These are phyloP conservation scores for Magallana angulata DNA, from an alignment of 1,140 invertebrate species.

Conservation along the genomic window DNA sequence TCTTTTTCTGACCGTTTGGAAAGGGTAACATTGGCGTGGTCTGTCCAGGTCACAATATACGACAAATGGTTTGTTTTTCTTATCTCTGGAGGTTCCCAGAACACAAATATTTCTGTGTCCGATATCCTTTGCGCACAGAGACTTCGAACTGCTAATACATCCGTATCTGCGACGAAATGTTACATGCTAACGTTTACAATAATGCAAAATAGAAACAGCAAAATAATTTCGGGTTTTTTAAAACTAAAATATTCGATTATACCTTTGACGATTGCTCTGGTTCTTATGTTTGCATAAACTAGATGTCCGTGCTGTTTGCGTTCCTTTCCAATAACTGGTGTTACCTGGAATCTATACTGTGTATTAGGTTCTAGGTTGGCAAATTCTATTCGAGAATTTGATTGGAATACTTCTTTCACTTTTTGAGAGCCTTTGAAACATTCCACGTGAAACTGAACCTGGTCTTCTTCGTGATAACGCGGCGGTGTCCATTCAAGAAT, in stretches of 20 bases:
- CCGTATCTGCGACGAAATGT: background rate
- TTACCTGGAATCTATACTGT: background rate
- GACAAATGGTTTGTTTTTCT: constrained; percentile 17
- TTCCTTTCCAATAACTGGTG: background rate
- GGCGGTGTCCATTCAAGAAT: constrained; percentile 12
- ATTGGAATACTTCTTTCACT: background rate
- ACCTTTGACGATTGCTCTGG: background rate
- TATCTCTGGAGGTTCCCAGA: background rate
- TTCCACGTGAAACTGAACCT: constrained; percentile 6
- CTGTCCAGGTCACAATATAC: background rate
- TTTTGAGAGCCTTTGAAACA: constrained; percentile 17
- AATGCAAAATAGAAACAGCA: too few relatives aligned
- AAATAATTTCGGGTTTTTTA: too few relatives aligned
- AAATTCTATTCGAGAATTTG: background rate
- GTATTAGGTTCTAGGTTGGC: constrained; percentile 8
- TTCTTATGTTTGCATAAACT: constrained; percentile 3
- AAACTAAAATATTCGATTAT: background rate
- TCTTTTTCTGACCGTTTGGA: constrained; percentile 10
- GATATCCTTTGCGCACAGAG: constrained; percentile 3
- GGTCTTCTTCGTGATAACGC: background rate
- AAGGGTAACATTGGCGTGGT: background rate
- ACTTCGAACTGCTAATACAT: background rate
- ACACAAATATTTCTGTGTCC: background rate
- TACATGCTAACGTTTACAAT: too few relatives aligned
- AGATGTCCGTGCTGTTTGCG: background rate